Conservation (phyloP, 2,888 invertebrate genomes). For the Zelleria hepariella region DNA sequence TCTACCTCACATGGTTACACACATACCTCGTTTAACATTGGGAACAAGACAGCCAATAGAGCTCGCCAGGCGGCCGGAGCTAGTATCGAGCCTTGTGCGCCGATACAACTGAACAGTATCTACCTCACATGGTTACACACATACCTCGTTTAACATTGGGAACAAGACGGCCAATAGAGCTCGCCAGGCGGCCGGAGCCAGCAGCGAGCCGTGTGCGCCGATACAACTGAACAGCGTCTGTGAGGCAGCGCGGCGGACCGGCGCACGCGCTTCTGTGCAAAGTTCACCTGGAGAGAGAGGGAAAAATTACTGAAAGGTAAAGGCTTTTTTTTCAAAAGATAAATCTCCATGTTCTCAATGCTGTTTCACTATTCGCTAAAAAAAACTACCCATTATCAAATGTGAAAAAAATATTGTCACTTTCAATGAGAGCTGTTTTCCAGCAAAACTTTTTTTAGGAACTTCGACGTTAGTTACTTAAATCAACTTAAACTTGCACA, state of each 20-base stretch:
- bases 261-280: constrained; percentile 95
- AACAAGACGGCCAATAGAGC: constrained; percentile 95
- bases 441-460: no score
- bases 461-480: no score
- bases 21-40: constrained; percentile 90
- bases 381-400: no score
- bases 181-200: constrained; percentile 93
- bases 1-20: background rate
- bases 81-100: constrained; percentile 33
- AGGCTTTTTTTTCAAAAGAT: no score
- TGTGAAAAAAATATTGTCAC: no score
- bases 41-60: constrained; percentile 94
- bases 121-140: background rate
- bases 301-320: no score
- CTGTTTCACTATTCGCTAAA: no score
- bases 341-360: no score
- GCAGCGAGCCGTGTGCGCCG: constrained; percentile 92
- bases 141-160: constrained; percentile 92
- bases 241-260: constrained; percentile 96
- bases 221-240: constrained; percentile 98
- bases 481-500: no score
- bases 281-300: constrained; percentile 75
- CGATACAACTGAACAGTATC: background rate
- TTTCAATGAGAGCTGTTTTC: no score
- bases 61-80: constrained; percentile 95